Percentiles rank a stretch among this genome's conserved stretches.
Evolutionary conservation across 2,113 vertebrate species (phyloP).

Genomic region (Tautogolabrus adspersus): DNA sequence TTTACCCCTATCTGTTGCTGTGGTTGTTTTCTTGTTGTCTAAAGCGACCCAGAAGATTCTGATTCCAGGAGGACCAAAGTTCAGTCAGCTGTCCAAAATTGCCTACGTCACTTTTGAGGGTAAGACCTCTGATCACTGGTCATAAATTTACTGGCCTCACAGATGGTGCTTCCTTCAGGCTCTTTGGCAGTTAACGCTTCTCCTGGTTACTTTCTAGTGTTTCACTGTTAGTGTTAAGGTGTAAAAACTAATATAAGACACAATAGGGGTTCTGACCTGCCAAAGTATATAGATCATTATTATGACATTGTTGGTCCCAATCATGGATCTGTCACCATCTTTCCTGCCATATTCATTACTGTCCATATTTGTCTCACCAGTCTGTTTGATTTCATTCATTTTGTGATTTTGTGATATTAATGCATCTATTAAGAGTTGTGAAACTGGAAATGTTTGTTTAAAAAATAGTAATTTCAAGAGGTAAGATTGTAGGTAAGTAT

Average conservation of each 20-base stretch:
- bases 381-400: not conserved
- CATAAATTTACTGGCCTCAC: not conserved
- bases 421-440: not conserved
- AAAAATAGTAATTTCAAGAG: too few species aligned
- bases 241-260: too few species aligned
- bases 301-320: not conserved
- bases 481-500: too few species aligned
- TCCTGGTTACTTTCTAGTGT: too few species aligned
- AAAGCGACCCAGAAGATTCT: slow-evolving; percentile 87
- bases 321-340: not conserved
- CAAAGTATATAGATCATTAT: not conserved
- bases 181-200: too few species aligned
- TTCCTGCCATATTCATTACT: not conserved
- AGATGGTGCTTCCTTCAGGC: too few species aligned
- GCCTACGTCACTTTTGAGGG: slow-evolving; percentile 87
- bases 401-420: not conserved
- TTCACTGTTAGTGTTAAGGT: too few species aligned
- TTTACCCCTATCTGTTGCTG: not conserved
- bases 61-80: slow-evolving; percentile 86
- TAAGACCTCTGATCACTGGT: slow-evolving; percentile 77
- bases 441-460: not conserved
- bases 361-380: not conserved
- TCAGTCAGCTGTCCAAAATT: slow-evolving; percentile 85
- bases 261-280: too few species aligned
- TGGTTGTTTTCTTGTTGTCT: slow-evolving; percentile 69